Conservation (phyloP, 2,888 invertebrate species). For the Colostygia pectinataria region DNA sequence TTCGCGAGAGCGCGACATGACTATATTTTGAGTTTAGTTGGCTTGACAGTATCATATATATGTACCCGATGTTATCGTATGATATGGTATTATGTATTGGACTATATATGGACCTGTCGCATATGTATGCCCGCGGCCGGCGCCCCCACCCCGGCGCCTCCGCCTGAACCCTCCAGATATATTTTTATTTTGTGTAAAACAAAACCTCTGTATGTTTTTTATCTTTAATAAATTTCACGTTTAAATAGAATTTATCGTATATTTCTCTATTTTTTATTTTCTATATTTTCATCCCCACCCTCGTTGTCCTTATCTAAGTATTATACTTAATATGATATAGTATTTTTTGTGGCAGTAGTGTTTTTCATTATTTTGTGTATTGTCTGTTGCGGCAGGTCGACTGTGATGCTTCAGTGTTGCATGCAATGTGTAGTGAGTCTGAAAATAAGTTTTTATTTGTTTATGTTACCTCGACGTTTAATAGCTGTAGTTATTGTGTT, state of each 20-base stretch:
- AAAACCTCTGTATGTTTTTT: constrained; percentile 80
- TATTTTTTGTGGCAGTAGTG: constrained; percentile 79
- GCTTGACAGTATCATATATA: constrained; percentile 80
- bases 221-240: constrained; percentile 83
- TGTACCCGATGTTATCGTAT: constrained; percentile 75
- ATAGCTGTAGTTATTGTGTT: constrained; percentile 65
- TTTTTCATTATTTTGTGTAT: constrained; percentile 69
- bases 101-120: constrained; percentile 80
- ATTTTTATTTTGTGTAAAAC: constrained; percentile 82
- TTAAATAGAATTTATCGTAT: constrained; percentile 82
- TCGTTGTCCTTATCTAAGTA: constrained; percentile 72
- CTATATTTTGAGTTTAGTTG: constrained; percentile 78
- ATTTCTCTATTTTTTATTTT: constrained; percentile 78
- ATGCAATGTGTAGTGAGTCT: constrained; percentile 70
- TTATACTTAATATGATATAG: constrained; percentile 59
- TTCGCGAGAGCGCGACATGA: constrained; percentile 80
- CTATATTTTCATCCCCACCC: constrained; percentile 69
- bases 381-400: constrained; percentile 62
- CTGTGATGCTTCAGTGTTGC: constrained; percentile 73
- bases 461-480: constrained; percentile 70
- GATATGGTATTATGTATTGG: constrained; percentile 80
- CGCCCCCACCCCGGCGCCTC: constrained; percentile 47
- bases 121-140: constrained; percentile 60
- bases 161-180: constrained; percentile 74
- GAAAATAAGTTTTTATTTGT: constrained; percentile 77